These are phyloP conservation scores for Caenorhabditis becei DNA, from an alignment of 2,888 invertebrate genomes.

Conservation along the genomic window DNA sequence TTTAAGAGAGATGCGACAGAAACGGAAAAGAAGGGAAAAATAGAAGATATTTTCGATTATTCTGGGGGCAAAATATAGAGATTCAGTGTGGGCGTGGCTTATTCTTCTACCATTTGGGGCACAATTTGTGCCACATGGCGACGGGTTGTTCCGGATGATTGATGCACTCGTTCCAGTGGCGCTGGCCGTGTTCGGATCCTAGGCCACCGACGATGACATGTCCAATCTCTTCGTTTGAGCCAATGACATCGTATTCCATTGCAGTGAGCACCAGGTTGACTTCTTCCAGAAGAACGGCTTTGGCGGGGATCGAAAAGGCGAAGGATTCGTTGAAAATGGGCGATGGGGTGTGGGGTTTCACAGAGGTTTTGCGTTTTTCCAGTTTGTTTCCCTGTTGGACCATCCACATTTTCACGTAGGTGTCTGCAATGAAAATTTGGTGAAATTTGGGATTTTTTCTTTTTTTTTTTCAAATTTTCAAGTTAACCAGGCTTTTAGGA, in stretches of 20 bases:
- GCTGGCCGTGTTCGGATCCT: slow-evolving; percentile 75
- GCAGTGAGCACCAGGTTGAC: slow-evolving; percentile 80
- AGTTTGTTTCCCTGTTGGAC: slow-evolving; percentile 81
- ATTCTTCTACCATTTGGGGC: slow-evolving; percentile 76
- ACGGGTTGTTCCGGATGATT: slow-evolving; percentile 79
- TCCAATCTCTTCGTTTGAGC: slow-evolving; percentile 80
- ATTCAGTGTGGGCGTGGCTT: neutral
- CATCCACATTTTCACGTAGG: slow-evolving; percentile 82
- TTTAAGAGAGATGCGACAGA: neutral
- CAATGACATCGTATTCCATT: slow-evolving; percentile 81
- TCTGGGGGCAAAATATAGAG: neutral
- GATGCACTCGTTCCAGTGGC: slow-evolving; percentile 79
- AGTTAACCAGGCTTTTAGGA: too few relatives aligned
- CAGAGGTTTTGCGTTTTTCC: slow-evolving; percentile 81
- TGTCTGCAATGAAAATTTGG: slow-evolving; percentile 69
- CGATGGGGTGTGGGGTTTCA: slow-evolving; percentile 75
- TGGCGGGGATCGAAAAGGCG: slow-evolving; percentile 78
- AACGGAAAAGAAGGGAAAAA: neutral
- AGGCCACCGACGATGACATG: slow-evolving; percentile 79
- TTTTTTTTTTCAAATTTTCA: too few relatives aligned
- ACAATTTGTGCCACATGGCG: slow-evolving; percentile 79
- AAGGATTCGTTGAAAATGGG: slow-evolving; percentile 81
- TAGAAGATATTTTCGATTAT: neutral
- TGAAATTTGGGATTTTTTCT: neutral
- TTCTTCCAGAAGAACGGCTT: slow-evolving; percentile 72